Base-by-base conservation (phyloP, 2,113 vertebrate genomes). In the Hucho hucho region DNA sequence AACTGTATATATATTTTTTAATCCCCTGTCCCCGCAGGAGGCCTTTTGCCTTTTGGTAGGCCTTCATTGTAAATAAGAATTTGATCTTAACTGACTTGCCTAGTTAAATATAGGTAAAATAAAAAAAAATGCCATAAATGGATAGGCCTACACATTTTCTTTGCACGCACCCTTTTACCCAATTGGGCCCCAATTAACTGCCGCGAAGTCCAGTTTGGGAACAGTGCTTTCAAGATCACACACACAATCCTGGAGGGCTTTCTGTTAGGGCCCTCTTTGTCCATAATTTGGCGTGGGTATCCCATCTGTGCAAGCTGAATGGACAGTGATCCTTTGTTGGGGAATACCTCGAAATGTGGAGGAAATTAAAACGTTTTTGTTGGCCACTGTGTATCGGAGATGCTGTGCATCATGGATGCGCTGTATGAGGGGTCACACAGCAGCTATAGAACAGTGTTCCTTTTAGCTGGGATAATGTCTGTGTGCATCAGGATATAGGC, bases 241-340 rank as follows among this genome's bases (percentile, higher is more conserved):
- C 46, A 67, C 22, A 70, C 68, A 71, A 74, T 79, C 64, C 56
- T 76, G 46, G 74, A 75, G 76, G 79, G 72, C 83, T 91, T 93
- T 79, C 88, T 68, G 87, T 92, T 91, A 72, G 82, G 80, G 77
- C 32, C 59, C 37, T 88, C 85, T 90, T 90, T 91, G 90, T 91
- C 85, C 82, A 84, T 80, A 79, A 86, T 88, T 82, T 46, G 77
- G 91, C 89, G 84, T 91, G 87, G 90, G 85, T 91, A 73, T 87
- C 89, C 91, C 83, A 92, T 94, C 91, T 93, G 92, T 89, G 90
- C 89, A 79, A 32, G 74, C 77, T 69, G 61, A 80, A 73, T 75
- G 74, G 74, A 78, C 81, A 88, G 76, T 20, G 78, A 75, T 56
- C 81, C 81, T 90, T 89, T 91, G 87, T 92, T 85, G 70, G 61